Conservation (phyloP, 2,888 invertebrate species). For the Megaustenia siamemsis region DNA sequence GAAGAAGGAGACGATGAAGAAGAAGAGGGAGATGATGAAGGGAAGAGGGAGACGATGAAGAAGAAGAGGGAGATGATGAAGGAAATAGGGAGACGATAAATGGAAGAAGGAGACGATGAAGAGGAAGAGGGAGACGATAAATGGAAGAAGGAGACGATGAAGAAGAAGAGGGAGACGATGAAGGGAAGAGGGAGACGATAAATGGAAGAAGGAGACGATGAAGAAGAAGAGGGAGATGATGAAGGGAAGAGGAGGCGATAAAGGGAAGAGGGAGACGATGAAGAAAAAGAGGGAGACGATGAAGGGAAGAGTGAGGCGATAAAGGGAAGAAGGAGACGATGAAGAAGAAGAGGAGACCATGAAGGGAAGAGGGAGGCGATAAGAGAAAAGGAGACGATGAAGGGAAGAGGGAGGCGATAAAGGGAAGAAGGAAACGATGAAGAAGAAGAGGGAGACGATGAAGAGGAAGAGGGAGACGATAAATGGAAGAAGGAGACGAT, state of each 20-base stretch:
- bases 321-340: background rate
- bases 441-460: slow-evolving; percentile 4
- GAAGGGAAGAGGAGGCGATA: background rate
- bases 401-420: background rate
- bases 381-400: background rate
- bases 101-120: background rate
- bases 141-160: no score
- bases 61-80: background rate
- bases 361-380: background rate
- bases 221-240: no score
- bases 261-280: background rate
- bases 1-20: background rate
- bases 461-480: slow-evolving; percentile 1
- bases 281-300: background rate
- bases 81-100: background rate
- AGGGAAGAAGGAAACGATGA: background rate
- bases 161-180: background rate
- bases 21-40: background rate
- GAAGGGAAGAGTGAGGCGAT: background rate
- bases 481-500: background rate
- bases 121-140: background rate
- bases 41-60: background rate
- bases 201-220: background rate
- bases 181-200: background rate
- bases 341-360: background rate